Evolutionary conservation across 2,797 vertebrate species (phyloP).

Genomic region (Poecilia velifera): DNA sequence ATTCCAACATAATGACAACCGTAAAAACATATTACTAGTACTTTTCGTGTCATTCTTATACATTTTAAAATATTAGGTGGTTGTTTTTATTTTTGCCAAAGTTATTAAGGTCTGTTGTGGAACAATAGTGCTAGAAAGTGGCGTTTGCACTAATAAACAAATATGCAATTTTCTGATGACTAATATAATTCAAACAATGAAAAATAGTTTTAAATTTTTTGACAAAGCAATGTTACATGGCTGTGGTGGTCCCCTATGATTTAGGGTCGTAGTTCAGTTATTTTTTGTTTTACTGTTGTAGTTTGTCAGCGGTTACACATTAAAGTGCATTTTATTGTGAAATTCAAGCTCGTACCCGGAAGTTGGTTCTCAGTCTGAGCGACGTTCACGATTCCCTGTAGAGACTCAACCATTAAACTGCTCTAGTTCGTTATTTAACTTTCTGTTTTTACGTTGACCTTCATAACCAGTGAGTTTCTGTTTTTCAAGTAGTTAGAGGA

Average conservation of each 20-base stretch:
- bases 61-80: no score
- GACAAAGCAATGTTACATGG: no score
- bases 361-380: conserved; percentile 22
- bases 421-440: conserved; percentile 15
- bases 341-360: conserved; percentile 29
- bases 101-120: no score
- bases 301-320: not conserved
- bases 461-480: accelerated
- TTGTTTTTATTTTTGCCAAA: no score
- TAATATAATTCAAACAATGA: not conserved
- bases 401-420: not conserved
- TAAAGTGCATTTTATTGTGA: conserved; percentile 51
- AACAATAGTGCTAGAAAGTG: not conserved
- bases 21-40: no score
- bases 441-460: not conserved
- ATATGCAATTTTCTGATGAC: not conserved
- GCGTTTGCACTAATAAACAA: not conserved
- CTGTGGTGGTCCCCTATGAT: no score
- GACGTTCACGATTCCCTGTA: not conserved
- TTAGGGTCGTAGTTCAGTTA: not conserved
- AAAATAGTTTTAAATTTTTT: not conserved
- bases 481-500: not conserved
- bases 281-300: not conserved
- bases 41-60: no score
- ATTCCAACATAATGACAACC: no score